Conservation (phyloP, 2,797 vertebrate genomes). For the Catamblyrhynchus diadema region DNA sequence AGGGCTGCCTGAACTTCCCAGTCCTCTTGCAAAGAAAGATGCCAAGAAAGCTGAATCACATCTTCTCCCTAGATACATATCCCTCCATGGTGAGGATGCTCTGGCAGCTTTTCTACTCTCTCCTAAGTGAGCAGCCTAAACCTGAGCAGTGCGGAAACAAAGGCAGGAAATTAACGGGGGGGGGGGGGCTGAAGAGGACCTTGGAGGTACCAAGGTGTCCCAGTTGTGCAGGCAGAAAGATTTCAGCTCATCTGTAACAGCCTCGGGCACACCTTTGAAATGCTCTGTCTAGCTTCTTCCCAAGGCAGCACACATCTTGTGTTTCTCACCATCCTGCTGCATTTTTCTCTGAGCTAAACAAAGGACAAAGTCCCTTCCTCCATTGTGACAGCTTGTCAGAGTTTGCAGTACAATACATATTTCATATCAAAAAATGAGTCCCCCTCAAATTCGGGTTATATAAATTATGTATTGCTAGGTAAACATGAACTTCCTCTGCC, state of each 20-base stretch:
- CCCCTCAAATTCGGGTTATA: neutral
- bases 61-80: neutral
- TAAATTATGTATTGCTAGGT: slow-evolving; percentile 20
- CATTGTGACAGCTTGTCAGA: slow-evolving; percentile 1
- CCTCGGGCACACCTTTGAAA: neutral
- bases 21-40: neutral
- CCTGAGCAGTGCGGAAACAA: neutral
- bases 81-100: neutral
- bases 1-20: neutral
- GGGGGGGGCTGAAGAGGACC: neutral
- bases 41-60: neutral
- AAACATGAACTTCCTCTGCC: slow-evolving; percentile 26
- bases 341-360: neutral
- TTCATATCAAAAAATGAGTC: slow-evolving; percentile 6
- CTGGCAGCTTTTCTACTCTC: neutral
- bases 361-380: neutral
- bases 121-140: neutral
- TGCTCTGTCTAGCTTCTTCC: neutral
- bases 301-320: neutral
- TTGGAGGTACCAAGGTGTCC: neutral
- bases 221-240: neutral
- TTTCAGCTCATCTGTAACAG: neutral
- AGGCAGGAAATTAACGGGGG: neutral
- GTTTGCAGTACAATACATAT: neutral
- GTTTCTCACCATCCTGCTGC: neutral